Percentiles rank a stretch among this genome's conserved stretches.
These are phyloP conservation scores for Podarcis cretensis DNA, from an alignment of 2,113 vertebrate species.

Conservation along the genomic window DNA sequence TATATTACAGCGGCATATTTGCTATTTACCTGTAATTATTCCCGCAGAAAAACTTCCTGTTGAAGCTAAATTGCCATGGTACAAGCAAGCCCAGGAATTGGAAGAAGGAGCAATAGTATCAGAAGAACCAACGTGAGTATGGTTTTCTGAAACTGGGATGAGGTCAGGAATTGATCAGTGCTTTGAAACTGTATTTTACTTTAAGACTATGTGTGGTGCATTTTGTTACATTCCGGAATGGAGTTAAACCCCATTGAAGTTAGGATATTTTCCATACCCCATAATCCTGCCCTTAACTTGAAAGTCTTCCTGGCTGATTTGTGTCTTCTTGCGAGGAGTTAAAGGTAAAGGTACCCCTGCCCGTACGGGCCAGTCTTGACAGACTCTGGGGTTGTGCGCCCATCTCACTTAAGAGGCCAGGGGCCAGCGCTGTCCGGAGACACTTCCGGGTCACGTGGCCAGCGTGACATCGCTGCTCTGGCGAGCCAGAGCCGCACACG, in stretches of 20 bases:
- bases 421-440: too few species aligned
- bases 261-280: neutral
- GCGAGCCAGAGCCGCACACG: too few species aligned
- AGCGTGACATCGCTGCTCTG: too few species aligned
- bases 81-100: conserved; percentile 95
- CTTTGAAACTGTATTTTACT: fast-evolving
- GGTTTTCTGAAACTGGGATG: neutral
- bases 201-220: neutral
- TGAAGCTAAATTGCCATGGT: conserved; percentile 94
- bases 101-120: conserved; percentile 86
- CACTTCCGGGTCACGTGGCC: too few species aligned
- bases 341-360: too few species aligned
- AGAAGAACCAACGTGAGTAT: conserved; percentile 92
- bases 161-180: neutral
- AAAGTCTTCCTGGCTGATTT: neutral
- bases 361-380: too few species aligned
- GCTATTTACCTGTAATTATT: conserved; percentile 23
- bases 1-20: fast-evolving
- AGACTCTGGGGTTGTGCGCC: too few species aligned
- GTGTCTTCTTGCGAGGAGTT: neutral
- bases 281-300: neutral
- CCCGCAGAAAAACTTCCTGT: conserved; percentile 88
- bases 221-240: neutral
- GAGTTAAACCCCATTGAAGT: neutral
- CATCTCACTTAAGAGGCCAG: too few species aligned